These are phyloP conservation scores for Chelmon rostratus DNA, from an alignment of 2,797 vertebrate genomes.

Conservation along the genomic window DNA sequence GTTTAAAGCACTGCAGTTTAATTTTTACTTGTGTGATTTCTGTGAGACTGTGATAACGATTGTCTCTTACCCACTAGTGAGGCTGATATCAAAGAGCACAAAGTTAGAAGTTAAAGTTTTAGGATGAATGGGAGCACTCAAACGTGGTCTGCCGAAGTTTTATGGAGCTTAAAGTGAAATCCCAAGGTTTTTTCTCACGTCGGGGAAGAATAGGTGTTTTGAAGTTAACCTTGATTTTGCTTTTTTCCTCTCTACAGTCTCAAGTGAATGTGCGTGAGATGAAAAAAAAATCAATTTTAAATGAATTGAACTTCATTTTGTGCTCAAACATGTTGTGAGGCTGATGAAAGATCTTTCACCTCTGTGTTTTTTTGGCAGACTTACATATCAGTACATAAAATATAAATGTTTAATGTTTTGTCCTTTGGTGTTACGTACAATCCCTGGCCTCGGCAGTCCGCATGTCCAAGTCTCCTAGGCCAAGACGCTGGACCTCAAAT, in stretches of 20 bases:
- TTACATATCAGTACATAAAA: background rate
- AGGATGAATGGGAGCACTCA: slow-evolving; percentile 4
- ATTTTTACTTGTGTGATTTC: background rate
- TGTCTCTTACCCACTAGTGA: slow-evolving; percentile 4
- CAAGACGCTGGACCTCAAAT: no score
- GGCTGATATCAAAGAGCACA: slow-evolving; percentile 21
- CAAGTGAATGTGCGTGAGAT: slow-evolving; percentile 7
- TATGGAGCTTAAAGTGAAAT: slow-evolving; percentile 8
- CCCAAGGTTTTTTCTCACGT: slow-evolving; percentile 34
- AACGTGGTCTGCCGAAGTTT: background rate
- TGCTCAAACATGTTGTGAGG: background rate
- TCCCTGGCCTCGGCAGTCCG: no score
- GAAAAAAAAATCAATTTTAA: slow-evolving; percentile 28
- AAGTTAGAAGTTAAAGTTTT: slow-evolving; percentile 1
- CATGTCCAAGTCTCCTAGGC: no score
- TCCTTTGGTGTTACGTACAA: background rate
- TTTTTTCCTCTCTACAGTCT: slow-evolving; percentile 5
- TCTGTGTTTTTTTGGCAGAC: background rate
- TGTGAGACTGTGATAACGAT: slow-evolving; percentile 19
- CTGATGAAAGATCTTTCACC: background rate
- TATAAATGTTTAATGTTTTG: background rate
- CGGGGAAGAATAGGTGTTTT: slow-evolving; percentile 33
- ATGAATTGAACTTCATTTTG: slow-evolving; percentile 22
- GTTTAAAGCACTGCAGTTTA: background rate
- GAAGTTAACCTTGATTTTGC: slow-evolving; percentile 40